Evolutionary conservation across 2,797 vertebrate species (phyloP).

Genomic region (Pseudochromis fuscus): DNA sequence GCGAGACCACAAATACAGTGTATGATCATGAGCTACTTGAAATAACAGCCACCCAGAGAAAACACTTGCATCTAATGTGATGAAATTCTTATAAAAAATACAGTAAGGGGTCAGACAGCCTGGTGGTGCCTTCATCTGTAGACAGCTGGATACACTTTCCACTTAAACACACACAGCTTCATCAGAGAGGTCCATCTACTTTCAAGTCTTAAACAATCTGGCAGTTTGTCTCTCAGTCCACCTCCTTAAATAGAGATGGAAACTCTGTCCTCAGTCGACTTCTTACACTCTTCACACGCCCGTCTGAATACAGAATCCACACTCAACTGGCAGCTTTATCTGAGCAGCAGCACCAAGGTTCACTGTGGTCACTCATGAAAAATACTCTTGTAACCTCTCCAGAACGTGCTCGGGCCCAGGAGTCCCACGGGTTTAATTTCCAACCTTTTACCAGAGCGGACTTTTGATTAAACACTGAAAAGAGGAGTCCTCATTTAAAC

Average conservation of each 20-base stretch:
- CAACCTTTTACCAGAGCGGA: slow-evolving; percentile 22
- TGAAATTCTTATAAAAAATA: slow-evolving; percentile 7
- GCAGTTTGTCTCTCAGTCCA: slow-evolving; percentile 35
- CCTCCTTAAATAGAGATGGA: slow-evolving; percentile 71
- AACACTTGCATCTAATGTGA: background rate
- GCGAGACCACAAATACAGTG: too few species aligned
- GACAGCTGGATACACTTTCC: slow-evolving; percentile 29
- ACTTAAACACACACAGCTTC: slow-evolving; percentile 11
- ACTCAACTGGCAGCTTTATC: slow-evolving; percentile 9
- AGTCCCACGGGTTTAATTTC: slow-evolving; percentile 18
- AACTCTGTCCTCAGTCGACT: slow-evolving; percentile 54
- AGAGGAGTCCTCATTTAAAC: slow-evolving; percentile 5
- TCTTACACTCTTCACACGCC: background rate
- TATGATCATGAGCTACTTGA: too few species aligned
- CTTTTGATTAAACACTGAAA: slow-evolving; percentile 19
- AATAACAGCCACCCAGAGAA: slow-evolving; percentile 7
- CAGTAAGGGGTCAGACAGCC: background rate
- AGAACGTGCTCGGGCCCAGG: slow-evolving; percentile 2
- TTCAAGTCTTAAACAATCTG: slow-evolving; percentile 50
- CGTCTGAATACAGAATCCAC: slow-evolving; percentile 23
- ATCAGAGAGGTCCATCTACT: slow-evolving; percentile 6
- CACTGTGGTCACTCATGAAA: slow-evolving; percentile 15
- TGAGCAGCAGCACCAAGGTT: background rate
- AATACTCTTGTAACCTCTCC: slow-evolving; percentile 11
- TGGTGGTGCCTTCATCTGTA: slow-evolving; percentile 17